Conservation (phyloP, 2,888 invertebrate species). For the Allophyes oxyacanthae region DNA sequence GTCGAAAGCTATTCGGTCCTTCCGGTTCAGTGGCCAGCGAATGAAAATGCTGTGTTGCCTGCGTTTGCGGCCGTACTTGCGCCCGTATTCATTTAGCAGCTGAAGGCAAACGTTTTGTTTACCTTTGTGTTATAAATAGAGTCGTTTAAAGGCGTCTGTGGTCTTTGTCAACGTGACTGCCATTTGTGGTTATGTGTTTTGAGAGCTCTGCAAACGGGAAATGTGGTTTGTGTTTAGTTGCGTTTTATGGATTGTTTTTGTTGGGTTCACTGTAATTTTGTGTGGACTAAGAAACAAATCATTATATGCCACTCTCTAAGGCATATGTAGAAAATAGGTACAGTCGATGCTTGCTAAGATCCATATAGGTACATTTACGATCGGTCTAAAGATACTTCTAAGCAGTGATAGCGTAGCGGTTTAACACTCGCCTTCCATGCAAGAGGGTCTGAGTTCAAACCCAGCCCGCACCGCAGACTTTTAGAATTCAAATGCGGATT, state of each 20-base stretch:
- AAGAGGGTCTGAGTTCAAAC: too few relatives aligned
- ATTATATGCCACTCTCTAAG: too few relatives aligned
- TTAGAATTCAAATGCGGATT: too few relatives aligned
- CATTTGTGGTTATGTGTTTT: slow-evolving; percentile 35
- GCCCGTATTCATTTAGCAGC: slow-evolving; percentile 56
- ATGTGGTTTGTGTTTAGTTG: slow-evolving; percentile 34
- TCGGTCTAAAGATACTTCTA: too few relatives aligned
- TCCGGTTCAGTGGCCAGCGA: slow-evolving; percentile 53
- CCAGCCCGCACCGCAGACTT: too few relatives aligned
- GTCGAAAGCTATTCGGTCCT: slow-evolving; percentile 51
- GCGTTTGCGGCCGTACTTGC: slow-evolving; percentile 48
- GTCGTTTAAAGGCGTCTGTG: slow-evolving; percentile 40
- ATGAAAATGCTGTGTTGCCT: slow-evolving; percentile 52
- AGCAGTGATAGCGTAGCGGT: too few relatives aligned
- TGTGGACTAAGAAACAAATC: too few relatives aligned
- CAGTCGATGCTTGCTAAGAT: too few relatives aligned
- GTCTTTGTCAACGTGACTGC: slow-evolving; percentile 42
- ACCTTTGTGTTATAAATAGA: slow-evolving; percentile 55
- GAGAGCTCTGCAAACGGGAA: slow-evolving; percentile 28
- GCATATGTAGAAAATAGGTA: too few relatives aligned
- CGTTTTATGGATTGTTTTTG: slow-evolving; percentile 24
- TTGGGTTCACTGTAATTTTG: too few relatives aligned
- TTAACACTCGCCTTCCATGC: too few relatives aligned
- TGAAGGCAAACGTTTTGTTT: slow-evolving; percentile 52
- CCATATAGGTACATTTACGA: too few relatives aligned